Evolutionary conservation across 2,113 vertebrate species (phyloP).

Genomic region (Psilopogon haemacephalus): DNA sequence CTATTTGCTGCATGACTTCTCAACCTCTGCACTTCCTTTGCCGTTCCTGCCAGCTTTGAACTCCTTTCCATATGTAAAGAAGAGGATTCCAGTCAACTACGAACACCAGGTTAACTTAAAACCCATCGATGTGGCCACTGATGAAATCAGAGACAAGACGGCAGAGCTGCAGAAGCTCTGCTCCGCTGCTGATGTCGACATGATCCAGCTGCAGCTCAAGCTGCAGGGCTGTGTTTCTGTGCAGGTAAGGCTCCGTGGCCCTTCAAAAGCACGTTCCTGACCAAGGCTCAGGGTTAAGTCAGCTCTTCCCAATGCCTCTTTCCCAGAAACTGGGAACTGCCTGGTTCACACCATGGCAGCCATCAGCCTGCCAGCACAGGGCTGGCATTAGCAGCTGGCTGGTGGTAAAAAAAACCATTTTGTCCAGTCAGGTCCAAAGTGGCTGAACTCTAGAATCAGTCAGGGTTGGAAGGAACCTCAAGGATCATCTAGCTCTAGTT

Average conservation of each 20-base stretch:
- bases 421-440: not conserved
- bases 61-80: conserved; percentile 94
- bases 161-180: conserved; percentile 90
- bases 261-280: not conserved
- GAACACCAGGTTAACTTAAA: conserved; percentile 92
- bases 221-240: conserved; percentile 95
- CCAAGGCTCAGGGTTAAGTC: not conserved
- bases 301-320: not conserved
- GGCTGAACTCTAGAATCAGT: not conserved
- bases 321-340: conserved; percentile 45
- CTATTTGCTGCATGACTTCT: not conserved
- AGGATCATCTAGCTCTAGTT: no score
- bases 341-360: not conserved
- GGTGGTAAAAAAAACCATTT: not conserved
- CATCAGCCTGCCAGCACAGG: not conserved
- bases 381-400: not conserved
- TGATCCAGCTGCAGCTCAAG: conserved; percentile 97
- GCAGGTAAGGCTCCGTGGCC: conserved; percentile 77
- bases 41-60: conserved; percentile 79
- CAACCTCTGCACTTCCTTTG: not conserved
- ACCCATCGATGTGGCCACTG: conserved; percentile 93
- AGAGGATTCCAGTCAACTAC: conserved; percentile 88
- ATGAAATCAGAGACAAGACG: conserved; percentile 91
- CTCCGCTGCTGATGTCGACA: conserved; percentile 87
- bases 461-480: no score